phyloP scores from a whole-genome alignment of 2,888 invertebrate genomes.

The Julus scanicus region DNA sequence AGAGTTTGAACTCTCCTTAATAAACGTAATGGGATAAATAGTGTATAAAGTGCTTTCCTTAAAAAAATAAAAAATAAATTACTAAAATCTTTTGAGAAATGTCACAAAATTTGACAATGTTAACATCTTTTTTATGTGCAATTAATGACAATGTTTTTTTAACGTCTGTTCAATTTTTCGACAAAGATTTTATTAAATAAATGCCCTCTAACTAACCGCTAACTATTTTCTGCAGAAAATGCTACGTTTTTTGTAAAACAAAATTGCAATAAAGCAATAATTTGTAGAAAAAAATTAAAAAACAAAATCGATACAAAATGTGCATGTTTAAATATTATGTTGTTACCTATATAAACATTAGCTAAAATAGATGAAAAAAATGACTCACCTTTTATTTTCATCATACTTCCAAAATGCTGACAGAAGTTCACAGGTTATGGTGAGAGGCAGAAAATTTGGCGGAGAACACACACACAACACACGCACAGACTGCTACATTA shows the following conservation, averaged over 20 bases:
- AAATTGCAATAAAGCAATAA: background rate
- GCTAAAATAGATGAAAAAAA: background rate
- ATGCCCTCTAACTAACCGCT: constrained; percentile 11
- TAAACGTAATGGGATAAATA: no score
- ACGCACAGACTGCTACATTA: background rate
- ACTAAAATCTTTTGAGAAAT: no score
- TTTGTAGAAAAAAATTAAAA: background rate
- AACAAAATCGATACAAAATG: background rate
- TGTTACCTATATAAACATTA: background rate
- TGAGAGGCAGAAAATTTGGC: constrained; percentile 33
- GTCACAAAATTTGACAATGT: no score
- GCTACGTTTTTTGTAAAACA: background rate
- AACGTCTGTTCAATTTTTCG: no score
- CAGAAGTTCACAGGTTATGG: constrained; percentile 15
- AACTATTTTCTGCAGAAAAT: background rate
- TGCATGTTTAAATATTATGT: no score
- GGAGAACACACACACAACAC: background rate
- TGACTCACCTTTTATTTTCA: constrained; percentile 2
- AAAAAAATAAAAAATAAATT: no score
- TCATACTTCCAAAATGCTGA: background rate
- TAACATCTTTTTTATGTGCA: no score
- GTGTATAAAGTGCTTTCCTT: no score
- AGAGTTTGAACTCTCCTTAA: no score
- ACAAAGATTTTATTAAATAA: background rate
- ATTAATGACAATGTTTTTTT: no score